Percentiles rank a stretch among this genome's conserved stretches.
phyloP scores from a whole-genome alignment of 2,797 vertebrate genomes.

The Psittacula echo region DNA sequence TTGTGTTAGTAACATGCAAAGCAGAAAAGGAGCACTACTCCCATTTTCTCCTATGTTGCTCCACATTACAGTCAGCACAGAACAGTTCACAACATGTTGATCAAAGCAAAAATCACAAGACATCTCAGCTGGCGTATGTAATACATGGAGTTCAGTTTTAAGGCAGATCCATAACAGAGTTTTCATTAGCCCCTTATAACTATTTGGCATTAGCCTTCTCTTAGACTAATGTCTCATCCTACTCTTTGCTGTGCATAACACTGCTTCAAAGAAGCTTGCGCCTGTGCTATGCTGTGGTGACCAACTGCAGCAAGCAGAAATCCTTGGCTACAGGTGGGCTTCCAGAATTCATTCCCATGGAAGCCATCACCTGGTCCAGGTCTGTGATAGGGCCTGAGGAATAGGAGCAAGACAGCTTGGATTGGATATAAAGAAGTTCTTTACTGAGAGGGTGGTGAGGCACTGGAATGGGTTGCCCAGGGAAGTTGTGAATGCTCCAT shows the following conservation, averaged over 20 bases:
- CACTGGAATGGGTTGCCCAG: too few relatives aligned
- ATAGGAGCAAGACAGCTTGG: neutral
- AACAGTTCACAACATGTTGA: neutral
- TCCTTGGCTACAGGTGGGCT: neutral
- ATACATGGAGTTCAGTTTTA: neutral
- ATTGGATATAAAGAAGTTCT: too few relatives aligned
- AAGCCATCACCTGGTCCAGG: neutral
- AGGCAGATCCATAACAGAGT: neutral
- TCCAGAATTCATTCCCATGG: neutral
- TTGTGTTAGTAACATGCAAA: neutral
- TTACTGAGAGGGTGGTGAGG: too few relatives aligned
- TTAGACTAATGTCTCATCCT: neutral
- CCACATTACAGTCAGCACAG: accelerated
- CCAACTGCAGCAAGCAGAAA: neutral
- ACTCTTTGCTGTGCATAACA: neutral
- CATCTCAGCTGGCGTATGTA: neutral
- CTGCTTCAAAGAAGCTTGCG: neutral
- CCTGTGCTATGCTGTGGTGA: neutral
- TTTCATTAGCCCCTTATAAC: neutral
- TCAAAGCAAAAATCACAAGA: neutral
- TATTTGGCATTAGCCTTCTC: neutral
- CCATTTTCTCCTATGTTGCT: neutral
- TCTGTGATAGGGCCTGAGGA: neutral
- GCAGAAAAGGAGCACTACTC: neutral
- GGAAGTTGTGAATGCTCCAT: too few relatives aligned